Conservation (phyloP, 2,113 vertebrate species). For the Phrynosoma platyrhinos region DNA sequence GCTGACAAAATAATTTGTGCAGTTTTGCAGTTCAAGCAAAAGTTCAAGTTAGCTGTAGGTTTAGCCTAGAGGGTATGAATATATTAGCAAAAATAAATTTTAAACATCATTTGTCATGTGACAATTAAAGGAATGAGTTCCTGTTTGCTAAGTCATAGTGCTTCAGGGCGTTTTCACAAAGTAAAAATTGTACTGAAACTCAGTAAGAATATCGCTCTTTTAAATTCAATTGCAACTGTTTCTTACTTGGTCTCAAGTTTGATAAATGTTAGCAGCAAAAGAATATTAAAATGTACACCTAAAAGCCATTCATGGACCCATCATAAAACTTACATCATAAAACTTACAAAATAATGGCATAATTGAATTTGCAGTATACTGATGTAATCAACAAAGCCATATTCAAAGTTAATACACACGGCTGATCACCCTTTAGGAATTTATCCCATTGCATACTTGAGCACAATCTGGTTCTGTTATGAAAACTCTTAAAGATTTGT, state of each 20-base stretch:
- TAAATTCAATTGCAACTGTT: background rate
- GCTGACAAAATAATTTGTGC: conserved; percentile 9
- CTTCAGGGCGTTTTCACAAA: background rate
- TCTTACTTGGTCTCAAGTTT: conserved; percentile 2
- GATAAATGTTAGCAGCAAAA: background rate
- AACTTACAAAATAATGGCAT: too few species aligned
- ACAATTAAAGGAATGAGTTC: background rate
- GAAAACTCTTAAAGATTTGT: background rate
- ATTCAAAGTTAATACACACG: background rate
- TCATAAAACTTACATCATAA: too few species aligned
- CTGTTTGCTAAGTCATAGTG: background rate
- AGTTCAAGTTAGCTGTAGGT: conserved; percentile 13
- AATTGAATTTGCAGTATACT: too few species aligned
- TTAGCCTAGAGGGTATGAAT: conserved; percentile 27
- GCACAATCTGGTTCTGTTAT: background rate
- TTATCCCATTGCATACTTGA: background rate
- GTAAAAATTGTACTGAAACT: background rate
- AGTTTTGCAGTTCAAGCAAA: conserved; percentile 5
- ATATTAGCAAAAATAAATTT: background rate
- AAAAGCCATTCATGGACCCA: too few species aligned
- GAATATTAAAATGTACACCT: background rate
- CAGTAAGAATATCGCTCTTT: background rate
- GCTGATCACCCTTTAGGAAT: background rate
- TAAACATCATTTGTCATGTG: too few species aligned
- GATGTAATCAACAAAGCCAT: background rate